These are phyloP conservation scores for Epsilonema sp. DNA, from an alignment of 2,888 invertebrate species.

Conservation along the genomic window DNA sequence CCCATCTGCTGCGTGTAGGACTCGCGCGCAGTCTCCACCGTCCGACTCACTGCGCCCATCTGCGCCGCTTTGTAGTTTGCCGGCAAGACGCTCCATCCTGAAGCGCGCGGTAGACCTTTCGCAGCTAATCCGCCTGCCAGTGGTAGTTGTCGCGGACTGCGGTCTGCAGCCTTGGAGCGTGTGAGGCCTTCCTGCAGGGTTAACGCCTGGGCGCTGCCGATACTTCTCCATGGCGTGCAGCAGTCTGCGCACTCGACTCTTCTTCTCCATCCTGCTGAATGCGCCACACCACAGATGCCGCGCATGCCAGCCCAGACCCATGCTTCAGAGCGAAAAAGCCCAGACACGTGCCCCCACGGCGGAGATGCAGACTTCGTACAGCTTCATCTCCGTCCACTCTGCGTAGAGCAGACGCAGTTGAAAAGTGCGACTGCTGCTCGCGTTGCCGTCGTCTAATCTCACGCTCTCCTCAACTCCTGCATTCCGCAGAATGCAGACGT, in stretches of 20 bases:
- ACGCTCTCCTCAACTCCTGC: no score
- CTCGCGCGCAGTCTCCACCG: slow-evolving; percentile 22
- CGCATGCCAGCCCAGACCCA: slow-evolving; percentile 4
- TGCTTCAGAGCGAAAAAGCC: slow-evolving; percentile 6
- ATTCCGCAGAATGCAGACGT: no score
- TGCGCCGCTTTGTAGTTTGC: slow-evolving; percentile 22
- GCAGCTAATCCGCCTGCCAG: slow-evolving; percentile 16
- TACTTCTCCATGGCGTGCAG: slow-evolving; percentile 27
- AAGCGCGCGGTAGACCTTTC: slow-evolving; percentile 19
- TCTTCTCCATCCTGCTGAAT: slow-evolving; percentile 13
- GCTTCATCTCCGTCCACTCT: slow-evolving; percentile 4
- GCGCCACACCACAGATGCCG: slow-evolving; percentile 6
- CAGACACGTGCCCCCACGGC: not conserved
- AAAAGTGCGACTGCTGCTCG: not conserved
- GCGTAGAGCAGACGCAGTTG: slow-evolving; percentile 2
- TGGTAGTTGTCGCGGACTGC: slow-evolving; percentile 21
- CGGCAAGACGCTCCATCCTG: slow-evolving; percentile 22
- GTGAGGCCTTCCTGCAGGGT: slow-evolving; percentile 24
- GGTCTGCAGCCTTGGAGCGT: slow-evolving; percentile 13
- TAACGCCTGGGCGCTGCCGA: slow-evolving; percentile 21
- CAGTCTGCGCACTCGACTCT: slow-evolving; percentile 23
- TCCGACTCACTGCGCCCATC: slow-evolving; percentile 20
- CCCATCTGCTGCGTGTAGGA: slow-evolving; percentile 18
- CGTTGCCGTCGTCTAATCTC: no score
- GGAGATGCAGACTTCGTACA: slow-evolving; percentile 6